phyloP scores from a whole-genome alignment of 2,113 vertebrate genomes.

The Acrocephalus arundinaceus region DNA sequence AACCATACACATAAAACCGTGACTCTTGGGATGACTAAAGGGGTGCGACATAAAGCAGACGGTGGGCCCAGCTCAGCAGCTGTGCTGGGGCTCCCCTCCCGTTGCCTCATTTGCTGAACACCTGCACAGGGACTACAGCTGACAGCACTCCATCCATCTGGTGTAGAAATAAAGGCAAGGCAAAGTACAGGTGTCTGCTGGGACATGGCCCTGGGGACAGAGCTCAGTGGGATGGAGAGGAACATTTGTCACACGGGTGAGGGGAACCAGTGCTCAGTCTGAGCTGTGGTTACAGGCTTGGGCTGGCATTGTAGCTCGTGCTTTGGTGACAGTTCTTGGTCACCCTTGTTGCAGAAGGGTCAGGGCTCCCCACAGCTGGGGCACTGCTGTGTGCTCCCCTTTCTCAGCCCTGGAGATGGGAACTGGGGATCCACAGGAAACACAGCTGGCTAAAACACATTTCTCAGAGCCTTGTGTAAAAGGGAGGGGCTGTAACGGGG shows the following conservation, averaged over 20 bases:
- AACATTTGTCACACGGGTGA: background rate
- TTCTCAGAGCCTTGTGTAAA: background rate
- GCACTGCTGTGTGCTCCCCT: background rate
- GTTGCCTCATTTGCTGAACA: background rate
- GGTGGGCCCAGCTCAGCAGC: background rate
- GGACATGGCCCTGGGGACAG: background rate
- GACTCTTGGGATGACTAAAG: background rate
- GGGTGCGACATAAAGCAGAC: background rate
- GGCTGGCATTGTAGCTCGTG: background rate
- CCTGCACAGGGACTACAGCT: background rate
- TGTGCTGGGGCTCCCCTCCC: background rate
- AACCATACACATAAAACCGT: background rate
- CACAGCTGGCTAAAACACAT: background rate
- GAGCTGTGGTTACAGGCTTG: background rate
- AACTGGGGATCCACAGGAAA: background rate
- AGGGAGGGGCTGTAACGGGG: background rate
- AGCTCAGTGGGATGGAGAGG: accelerated
- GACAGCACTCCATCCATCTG: background rate
- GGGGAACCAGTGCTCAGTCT: background rate
- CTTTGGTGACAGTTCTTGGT: background rate
- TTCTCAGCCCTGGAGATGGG: background rate
- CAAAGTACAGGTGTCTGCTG: background rate
- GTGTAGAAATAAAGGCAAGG: background rate
- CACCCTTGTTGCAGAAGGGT: background rate
- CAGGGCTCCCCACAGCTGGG: background rate